These are phyloP conservation scores for Epinephelus malabaricus DNA, from an alignment of 2,797 vertebrate genomes.

Conservation along the genomic window DNA sequence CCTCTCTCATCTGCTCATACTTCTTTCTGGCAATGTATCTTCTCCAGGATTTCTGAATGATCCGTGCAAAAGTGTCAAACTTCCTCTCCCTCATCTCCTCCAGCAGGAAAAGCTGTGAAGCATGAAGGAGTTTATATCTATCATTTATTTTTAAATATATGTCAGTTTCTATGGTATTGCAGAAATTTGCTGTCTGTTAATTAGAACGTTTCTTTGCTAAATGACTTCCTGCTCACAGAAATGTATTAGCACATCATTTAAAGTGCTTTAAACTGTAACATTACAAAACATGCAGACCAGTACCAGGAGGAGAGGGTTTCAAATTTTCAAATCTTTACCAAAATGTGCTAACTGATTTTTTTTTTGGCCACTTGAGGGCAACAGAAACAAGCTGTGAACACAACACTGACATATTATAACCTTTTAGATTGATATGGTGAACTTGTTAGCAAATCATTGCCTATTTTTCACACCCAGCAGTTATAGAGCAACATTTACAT, in stretches of 20 bases:
- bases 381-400: neutral
- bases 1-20: constrained; percentile 97
- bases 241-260: neutral
- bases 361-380: neutral
- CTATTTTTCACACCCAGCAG: no score
- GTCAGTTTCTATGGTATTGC: neutral
- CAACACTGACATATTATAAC: neutral
- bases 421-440: no score
- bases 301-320: neutral
- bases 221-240: neutral
- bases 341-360: neutral
- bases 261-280: neutral
- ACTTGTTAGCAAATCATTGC: no score
- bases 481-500: no score
- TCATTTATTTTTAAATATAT: neutral
- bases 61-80: constrained; percentile 94
- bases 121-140: neutral
- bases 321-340: neutral
- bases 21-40: constrained; percentile 91
- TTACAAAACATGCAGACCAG: neutral
- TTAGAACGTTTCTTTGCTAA: neutral
- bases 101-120: constrained; percentile 92
- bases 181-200: neutral
- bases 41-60: constrained; percentile 97
- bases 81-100: constrained; percentile 98